Conservation (phyloP, 2,797 vertebrate species). For the Taeniopygia guttata region DNA sequence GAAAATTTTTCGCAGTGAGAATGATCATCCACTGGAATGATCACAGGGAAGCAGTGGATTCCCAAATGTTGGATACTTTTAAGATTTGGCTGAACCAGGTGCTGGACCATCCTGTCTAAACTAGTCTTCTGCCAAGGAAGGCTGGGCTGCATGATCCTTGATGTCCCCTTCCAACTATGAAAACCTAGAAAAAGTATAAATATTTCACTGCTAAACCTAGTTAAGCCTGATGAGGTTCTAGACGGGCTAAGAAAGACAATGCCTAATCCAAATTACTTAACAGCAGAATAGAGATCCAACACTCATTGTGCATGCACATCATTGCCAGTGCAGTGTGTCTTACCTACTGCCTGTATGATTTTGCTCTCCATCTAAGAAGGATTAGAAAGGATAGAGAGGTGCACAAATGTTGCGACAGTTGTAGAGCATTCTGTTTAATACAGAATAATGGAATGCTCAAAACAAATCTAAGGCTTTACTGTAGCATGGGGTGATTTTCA, state of each 20-base stretch:
- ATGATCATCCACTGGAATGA: not conserved
- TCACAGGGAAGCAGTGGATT: not conserved
- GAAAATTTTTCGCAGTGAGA: not conserved
- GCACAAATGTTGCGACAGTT: not conserved
- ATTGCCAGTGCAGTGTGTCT: not conserved
- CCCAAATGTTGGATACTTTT: not conserved
- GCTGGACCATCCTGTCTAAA: not conserved
- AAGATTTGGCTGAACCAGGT: not conserved
- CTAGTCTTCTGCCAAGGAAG: not conserved
- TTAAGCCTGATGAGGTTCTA: not conserved
- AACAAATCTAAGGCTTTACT: not conserved
- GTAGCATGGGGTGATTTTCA: not conserved
- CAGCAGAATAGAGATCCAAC: not conserved
- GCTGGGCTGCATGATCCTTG: not conserved
- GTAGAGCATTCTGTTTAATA: not conserved
- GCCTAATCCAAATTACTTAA: not conserved
- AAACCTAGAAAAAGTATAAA: not conserved
- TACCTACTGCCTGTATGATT: not conserved
- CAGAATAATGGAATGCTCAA: not conserved
- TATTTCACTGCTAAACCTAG: not conserved
- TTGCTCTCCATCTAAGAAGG: not conserved
- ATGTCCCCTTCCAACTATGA: not conserved
- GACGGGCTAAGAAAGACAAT: not conserved
- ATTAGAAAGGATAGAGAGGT: not conserved
- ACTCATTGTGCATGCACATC: not conserved